Base-by-base conservation (phyloP, 1,140 invertebrate species). In the Charaxes varanes region DNA sequence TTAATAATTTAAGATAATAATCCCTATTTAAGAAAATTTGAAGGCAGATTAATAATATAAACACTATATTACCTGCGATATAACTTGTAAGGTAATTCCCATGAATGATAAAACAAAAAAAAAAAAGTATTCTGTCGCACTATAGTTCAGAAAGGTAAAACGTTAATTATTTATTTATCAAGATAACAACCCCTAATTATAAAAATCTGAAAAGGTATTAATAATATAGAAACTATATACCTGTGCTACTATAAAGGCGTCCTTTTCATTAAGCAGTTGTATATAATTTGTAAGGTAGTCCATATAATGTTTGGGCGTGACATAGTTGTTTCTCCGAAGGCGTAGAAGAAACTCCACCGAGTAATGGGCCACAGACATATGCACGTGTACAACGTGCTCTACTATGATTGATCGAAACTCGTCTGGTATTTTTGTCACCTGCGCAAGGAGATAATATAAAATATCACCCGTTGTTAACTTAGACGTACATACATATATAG, bases 301-400 rank as follows among this genome's bases (percentile, higher is more conserved):
- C 43, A 97, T 80, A 66, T 94, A 97, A 63, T 97, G 94, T 52
- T 94, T 96, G 1, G 95, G 95, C 2, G 94, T 96, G 1, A 96
- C 91, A 62, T 92, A 95, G 77, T 95, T 96, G 60, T 87, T 90
- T 22, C 94, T 85, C 15, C 92, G 81, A 4, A 94, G 70, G 37
- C 91, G 90, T 7, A 88, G 64, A 4, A 89, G 67, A 62, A 93
- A 96, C 32, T 93, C 89, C n/a, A 61, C 63, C 0, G 91, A 92
- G 69, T 93, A 95, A 0, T 86, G 62, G 8, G 87, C 87, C 5
- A 95, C 89, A 0, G 88, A 89, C 37, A 88, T 85, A 62, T 97
- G 95, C 0, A 94, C 93, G 66, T 94, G 88, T 0, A 97, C 93
- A 5, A 95, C 90, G 63, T 96, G 93, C 23, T 90, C 86, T 0